Evolutionary conservation across 2,888 invertebrate species (phyloP), one percentile per base, ranked within the genome.

Genomic region (Ellobium chinense): DNA sequence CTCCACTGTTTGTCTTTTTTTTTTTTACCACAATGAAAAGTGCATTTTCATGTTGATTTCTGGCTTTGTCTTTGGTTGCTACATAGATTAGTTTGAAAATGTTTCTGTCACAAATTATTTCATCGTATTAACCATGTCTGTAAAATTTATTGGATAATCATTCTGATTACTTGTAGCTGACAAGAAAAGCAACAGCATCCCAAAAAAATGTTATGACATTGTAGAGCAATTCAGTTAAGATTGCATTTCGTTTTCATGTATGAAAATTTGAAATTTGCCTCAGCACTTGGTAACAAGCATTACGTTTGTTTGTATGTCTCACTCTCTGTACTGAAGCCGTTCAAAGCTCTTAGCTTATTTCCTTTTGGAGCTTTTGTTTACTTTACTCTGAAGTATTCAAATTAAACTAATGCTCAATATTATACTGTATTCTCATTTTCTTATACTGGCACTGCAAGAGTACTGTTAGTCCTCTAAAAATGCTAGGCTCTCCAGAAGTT

Each of bases 351-450:
- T n/a, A n/a, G n/a, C 18, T 46, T 46, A 12, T 46, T 46, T 46
- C 46, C 18, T 46, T 18, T 12, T 46, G 46, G 46, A 18, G 46
- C 46, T 12, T 18, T 46, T 46, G 46, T 46, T 46, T 46, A 37
- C 56, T 31, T 56, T 70, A 31, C n/a, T 56, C 54, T 34, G n/a
- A 70, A 46, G 34, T 56, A 56, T 70, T 56, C 27, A 70, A 70
- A 31, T 27, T 14, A 46, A 68, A 54, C 34, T 56, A 70, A 46
- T 70, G 70, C 70, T 70, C 70, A 70, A 70, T 34, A 31, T 29
- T 56, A 21, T 29, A n/a, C n/a, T n/a, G n/a, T n/a, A 34, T 56
- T 29, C 54, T 34, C 56, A 1, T 34, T 27, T 69, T 31, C 21
- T 31, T 14, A 0, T 27, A n/a, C 34, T 34, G 1, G 21, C 34